These are phyloP conservation scores for Limonius californicus DNA, from an alignment of 1,140 invertebrate genomes.

Conservation along the genomic window DNA sequence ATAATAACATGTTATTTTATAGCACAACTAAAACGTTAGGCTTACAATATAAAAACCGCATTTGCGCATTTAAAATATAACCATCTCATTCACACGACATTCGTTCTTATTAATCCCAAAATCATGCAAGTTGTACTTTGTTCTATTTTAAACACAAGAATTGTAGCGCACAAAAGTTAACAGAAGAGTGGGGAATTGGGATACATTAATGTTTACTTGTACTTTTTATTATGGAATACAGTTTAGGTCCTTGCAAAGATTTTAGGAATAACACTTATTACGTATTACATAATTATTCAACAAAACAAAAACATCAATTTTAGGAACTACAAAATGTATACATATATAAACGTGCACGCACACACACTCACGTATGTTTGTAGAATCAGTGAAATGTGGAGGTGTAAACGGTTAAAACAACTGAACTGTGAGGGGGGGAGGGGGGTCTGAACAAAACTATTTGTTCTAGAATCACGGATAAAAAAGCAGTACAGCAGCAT, in stretches of 20 bases:
- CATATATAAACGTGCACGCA: conserved; percentile 2
- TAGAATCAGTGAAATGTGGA: not conserved
- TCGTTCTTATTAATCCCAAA: conserved; percentile 2
- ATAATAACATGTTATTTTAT: conserved; percentile 14
- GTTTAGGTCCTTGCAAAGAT: conserved; percentile 8
- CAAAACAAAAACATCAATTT: conserved; percentile 16
- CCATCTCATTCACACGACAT: not conserved
- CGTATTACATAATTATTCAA: conserved; percentile 18
- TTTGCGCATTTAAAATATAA: conserved; percentile 14
- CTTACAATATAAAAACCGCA: conserved; percentile 33
- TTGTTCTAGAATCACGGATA: not conserved
- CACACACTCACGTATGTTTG: not conserved
- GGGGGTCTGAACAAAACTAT: not conserved
- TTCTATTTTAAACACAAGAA: not conserved
- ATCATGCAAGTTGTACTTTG: not conserved
- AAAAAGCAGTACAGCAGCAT: not conserved
- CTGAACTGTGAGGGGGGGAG: no score
- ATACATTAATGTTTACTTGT: conserved; percentile 9
- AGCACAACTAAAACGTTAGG: conserved; percentile 38
- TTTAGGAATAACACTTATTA: conserved; percentile 14
- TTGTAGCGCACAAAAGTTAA: no score
- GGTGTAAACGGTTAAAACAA: not conserved
- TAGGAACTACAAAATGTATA: conserved; percentile 27
- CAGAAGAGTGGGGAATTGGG: not conserved
- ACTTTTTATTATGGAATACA: conserved; percentile 12